Evolutionary conservation across 2,797 vertebrate species (phyloP).

Genomic region (Trachurus trachurus): DNA sequence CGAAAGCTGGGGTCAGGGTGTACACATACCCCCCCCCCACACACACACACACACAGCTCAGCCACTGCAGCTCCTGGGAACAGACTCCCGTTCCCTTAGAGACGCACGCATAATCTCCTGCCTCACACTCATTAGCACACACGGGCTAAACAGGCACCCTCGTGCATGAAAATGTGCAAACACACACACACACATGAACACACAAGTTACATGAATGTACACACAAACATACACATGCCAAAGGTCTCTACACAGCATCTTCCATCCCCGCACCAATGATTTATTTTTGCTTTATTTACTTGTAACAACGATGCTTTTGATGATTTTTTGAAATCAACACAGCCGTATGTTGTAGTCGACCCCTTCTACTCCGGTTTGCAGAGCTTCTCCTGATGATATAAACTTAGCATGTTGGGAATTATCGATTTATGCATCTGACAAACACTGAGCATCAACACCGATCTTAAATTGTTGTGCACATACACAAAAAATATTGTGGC

Average conservation of each 20-base stretch:
- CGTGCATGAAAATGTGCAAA: conserved; percentile 53
- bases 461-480: too few species aligned
- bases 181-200: conserved; percentile 37
- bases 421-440: not conserved
- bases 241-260: not conserved
- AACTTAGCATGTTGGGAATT: too few species aligned
- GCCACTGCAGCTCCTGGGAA: conserved; percentile 76
- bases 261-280: accelerated
- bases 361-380: conserved; percentile 11
- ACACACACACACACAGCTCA: too few species aligned
- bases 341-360: not conserved
- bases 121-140: conserved; percentile 78
- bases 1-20: conserved; percentile 76
- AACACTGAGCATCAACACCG: not conserved
- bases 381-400: too few species aligned
- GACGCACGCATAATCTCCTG: conserved; percentile 76
- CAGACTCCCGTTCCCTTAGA: conserved; percentile 72
- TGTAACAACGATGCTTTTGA: not conserved
- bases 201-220: conserved; percentile 13
- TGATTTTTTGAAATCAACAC: too few species aligned
- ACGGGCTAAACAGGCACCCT: conserved; percentile 57
- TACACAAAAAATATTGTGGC: too few species aligned
- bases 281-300: not conserved
- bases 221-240: conserved; percentile 5
- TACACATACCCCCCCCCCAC: conserved; percentile 65